These are phyloP conservation scores for Lycia hirtaria DNA, from an alignment of 2,888 invertebrate species.

Conservation along the genomic window DNA sequence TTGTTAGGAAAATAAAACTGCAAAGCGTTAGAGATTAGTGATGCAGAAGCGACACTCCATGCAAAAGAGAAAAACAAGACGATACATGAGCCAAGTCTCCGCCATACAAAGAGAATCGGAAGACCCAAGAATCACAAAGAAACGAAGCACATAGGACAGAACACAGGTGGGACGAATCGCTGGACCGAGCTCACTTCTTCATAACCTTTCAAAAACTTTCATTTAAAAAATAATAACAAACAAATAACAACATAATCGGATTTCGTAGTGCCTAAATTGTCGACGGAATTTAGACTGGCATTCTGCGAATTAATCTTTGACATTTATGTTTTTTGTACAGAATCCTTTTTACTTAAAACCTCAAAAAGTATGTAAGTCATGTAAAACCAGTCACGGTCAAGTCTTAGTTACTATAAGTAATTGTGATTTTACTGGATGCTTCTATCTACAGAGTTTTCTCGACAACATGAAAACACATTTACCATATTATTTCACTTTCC, in stretches of 20 bases:
- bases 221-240: conserved; percentile 14
- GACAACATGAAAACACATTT: too few relatives aligned
- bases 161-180: conserved; percentile 61
- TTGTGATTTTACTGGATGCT: too few relatives aligned
- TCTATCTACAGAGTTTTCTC: too few relatives aligned
- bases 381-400: too few relatives aligned
- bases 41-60: conserved; percentile 48
- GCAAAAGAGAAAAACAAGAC: conserved; percentile 39
- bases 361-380: too few relatives aligned
- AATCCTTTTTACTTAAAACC: too few relatives aligned
- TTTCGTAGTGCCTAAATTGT: neutral
- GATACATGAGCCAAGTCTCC: conserved; percentile 49
- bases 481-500: too few relatives aligned
- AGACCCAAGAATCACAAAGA: conserved; percentile 52
- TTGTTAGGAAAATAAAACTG: conserved; percentile 35
- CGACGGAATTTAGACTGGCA: neutral
- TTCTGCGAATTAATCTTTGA: conserved; percentile 29
- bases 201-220: conserved; percentile 62
- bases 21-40: conserved; percentile 42
- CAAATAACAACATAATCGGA: conserved; percentile 2
- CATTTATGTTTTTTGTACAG: conserved; percentile 7
- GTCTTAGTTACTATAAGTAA: too few relatives aligned
- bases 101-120: conserved; percentile 58
- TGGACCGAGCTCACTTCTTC: conserved; percentile 62
- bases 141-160: conserved; percentile 54